These are phyloP conservation scores for Cyprinodon diabolis DNA, from an alignment of 2,797 vertebrate genomes.

Conservation along the genomic window DNA sequence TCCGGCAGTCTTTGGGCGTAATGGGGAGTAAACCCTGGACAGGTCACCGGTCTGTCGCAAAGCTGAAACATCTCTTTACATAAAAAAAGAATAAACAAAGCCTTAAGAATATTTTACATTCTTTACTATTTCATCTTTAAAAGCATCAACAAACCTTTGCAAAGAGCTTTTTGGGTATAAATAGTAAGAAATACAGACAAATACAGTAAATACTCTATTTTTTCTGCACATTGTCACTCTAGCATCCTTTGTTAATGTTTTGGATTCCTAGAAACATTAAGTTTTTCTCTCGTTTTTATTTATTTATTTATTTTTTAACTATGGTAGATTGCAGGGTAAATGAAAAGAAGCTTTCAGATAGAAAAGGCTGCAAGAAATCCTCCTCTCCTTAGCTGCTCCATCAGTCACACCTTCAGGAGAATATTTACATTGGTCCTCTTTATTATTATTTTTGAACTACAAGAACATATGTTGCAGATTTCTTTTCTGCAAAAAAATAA, in stretches of 20 bases:
- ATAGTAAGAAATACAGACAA: slow-evolving; percentile 49
- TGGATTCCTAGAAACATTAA: slow-evolving; percentile 18
- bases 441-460: neutral
- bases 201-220: slow-evolving; percentile 49
- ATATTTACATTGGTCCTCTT: too few relatives aligned
- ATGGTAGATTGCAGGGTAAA: slow-evolving; percentile 3
- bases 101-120: slow-evolving; percentile 26
- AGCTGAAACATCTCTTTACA: neutral
- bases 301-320: slow-evolving; percentile 1
- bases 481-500: slow-evolving; percentile 17
- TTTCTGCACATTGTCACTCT: slow-evolving; percentile 47
- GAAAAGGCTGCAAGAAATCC: neutral
- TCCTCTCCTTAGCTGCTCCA: neutral
- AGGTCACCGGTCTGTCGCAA: too few relatives aligned
- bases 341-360: neutral
- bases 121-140: slow-evolving; percentile 65
- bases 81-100: slow-evolving; percentile 18
- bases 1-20: too few relatives aligned
- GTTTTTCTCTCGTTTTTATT: neutral
- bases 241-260: slow-evolving; percentile 22
- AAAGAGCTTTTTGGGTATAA: slow-evolving; percentile 58
- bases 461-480: slow-evolving; percentile 25
- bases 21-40: too few relatives aligned
- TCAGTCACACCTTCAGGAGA: neutral
- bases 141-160: slow-evolving; percentile 52